Evolutionary conservation across 2,888 invertebrate species (phyloP).

Genomic region (Napeogenes inachia): DNA sequence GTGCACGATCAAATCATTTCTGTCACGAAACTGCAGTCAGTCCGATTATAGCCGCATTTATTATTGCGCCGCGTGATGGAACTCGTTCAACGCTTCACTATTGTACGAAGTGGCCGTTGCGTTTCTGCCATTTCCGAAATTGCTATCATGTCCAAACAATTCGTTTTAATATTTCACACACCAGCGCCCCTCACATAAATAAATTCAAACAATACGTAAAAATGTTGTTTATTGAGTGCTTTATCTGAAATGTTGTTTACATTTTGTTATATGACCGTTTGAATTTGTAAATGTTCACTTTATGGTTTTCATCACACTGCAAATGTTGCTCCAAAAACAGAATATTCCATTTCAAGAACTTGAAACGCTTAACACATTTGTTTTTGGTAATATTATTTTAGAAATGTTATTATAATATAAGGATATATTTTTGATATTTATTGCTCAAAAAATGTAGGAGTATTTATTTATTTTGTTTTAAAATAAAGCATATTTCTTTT

Average conservation of each 20-base stretch:
- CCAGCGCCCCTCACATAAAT: slow-evolving; percentile 20
- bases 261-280: slow-evolving; percentile 15
- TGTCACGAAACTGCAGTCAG: slow-evolving; percentile 8
- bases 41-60: slow-evolving; percentile 17
- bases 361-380: neutral
- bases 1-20: slow-evolving; percentile 16
- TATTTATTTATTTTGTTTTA: too few species aligned
- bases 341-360: neutral
- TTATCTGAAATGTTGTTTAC: slow-evolving; percentile 21
- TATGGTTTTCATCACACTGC: slow-evolving; percentile 5
- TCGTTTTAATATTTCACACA: slow-evolving; percentile 32
- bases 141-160: slow-evolving; percentile 25
- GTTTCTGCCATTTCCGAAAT: slow-evolving; percentile 17
- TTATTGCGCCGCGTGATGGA: slow-evolving; percentile 21
- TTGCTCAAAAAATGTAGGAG: too few species aligned
- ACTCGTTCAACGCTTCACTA: slow-evolving; percentile 16
- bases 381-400: neutral
- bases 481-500: too few species aligned
- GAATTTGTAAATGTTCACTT: slow-evolving; percentile 21
- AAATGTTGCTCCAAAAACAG: neutral
- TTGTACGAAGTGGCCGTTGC: slow-evolving; percentile 10
- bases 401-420: too few species aligned
- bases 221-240: slow-evolving; percentile 25
- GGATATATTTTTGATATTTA: too few species aligned
- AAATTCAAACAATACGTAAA: slow-evolving; percentile 29